These are phyloP conservation scores for Pteropus alecto DNA, from an alignment of 2,113 vertebrate genomes.

Conservation along the genomic window DNA sequence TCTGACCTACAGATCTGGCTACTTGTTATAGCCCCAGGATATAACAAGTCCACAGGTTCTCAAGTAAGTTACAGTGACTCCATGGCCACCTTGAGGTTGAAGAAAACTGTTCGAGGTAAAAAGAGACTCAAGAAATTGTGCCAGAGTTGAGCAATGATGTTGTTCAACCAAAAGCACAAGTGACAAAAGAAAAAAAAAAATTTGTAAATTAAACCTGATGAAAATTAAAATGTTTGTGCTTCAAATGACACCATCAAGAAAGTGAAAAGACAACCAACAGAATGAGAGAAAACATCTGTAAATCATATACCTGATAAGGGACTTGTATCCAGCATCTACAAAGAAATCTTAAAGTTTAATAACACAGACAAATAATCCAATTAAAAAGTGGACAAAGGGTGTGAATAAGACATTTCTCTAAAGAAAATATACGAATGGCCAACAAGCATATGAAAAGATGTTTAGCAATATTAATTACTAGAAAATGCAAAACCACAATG, in stretches of 20 bases:
- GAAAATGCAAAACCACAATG: constrained; percentile 21
- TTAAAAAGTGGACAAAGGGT: background rate
- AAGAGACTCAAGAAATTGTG: background rate
- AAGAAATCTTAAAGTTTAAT: constrained; percentile 27
- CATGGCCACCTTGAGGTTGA: background rate
- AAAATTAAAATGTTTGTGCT: background rate
- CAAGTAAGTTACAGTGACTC: background rate
- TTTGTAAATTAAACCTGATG: background rate
- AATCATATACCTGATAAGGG: background rate
- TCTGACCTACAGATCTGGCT: background rate
- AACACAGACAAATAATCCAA: background rate
- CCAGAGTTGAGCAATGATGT: background rate
- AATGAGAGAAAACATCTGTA: background rate
- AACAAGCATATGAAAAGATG: background rate
- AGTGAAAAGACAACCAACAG: background rate
- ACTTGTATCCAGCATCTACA: background rate
- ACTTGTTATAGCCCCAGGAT: too few relatives aligned
- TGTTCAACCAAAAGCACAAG: background rate
- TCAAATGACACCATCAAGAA: background rate
- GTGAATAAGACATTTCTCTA: background rate
- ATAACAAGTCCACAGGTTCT: background rate
- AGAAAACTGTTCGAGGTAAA: background rate
- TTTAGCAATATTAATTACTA: background rate
- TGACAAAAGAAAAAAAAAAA: background rate
- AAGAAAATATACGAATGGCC: background rate